phyloP scores from a whole-genome alignment of 2,888 invertebrate genomes.

The Rotaria magnacalcarata region DNA sequence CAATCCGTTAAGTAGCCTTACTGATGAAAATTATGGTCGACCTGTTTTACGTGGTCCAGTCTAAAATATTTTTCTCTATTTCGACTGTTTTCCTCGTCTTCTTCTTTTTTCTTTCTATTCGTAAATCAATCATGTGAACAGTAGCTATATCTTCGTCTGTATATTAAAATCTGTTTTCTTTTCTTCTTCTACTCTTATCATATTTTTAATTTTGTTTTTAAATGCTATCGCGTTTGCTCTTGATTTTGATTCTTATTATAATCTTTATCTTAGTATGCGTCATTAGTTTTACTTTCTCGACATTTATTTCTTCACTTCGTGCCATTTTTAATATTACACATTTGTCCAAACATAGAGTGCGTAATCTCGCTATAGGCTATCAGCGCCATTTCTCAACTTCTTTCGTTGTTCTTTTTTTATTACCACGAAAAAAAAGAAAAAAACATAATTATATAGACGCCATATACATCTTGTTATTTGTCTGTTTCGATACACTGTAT shows the following conservation, averaged over 20 bases:
- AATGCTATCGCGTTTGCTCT: background rate
- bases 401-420: background rate
- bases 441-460: background rate
- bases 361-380: background rate
- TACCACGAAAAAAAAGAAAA: background rate
- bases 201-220: background rate
- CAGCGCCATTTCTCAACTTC: background rate
- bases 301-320: background rate
- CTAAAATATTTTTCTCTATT: background rate
- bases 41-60: background rate
- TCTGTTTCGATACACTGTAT: background rate
- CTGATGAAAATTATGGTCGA: constrained; percentile 15
- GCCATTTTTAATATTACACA: background rate
- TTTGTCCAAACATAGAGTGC: background rate
- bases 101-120: background rate
- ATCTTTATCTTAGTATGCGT: background rate
- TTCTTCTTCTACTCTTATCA: background rate
- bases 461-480: background rate
- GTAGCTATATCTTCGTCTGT: background rate
- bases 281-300: background rate
- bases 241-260: background rate
- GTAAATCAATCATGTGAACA: background rate
- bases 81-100: background rate
- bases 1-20: background rate
- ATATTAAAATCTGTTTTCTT: background rate